These are phyloP conservation scores for Lates calcarifer DNA, from an alignment of 2,113 vertebrate species.

Conservation along the genomic window DNA sequence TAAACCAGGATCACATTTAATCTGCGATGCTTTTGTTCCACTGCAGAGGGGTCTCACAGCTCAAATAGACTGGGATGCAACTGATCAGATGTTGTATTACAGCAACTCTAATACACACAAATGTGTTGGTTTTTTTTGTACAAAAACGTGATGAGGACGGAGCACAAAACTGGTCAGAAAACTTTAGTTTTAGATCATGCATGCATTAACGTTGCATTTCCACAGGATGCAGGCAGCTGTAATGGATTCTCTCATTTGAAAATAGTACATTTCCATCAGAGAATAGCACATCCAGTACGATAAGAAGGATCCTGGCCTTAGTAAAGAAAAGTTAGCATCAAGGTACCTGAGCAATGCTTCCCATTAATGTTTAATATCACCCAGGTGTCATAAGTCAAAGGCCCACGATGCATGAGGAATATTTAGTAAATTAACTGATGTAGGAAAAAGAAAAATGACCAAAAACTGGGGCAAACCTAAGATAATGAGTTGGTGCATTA, in stretches of 20 bases:
- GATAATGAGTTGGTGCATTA: slow-evolving; percentile 15
- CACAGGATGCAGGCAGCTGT: slow-evolving; percentile 30
- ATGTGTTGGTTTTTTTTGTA: slow-evolving; percentile 29
- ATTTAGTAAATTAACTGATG: slow-evolving; percentile 11
- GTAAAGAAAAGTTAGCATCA: slow-evolving; percentile 56
- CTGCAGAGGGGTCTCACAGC: slow-evolving; percentile 20
- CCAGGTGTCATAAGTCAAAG: slow-evolving; percentile 19
- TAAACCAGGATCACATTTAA: slow-evolving; percentile 50
- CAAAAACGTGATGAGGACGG: slow-evolving; percentile 43
- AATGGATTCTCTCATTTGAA: slow-evolving; percentile 42
- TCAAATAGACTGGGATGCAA: slow-evolving; percentile 32
- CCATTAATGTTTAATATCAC: slow-evolving; percentile 29
- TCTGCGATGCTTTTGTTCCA: slow-evolving; percentile 1
- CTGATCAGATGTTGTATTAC: slow-evolving; percentile 44
- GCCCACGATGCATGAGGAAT: slow-evolving; percentile 25
- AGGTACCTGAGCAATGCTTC: slow-evolving; percentile 53
- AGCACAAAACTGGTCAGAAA: slow-evolving; percentile 52
- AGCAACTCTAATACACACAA: slow-evolving; percentile 48
- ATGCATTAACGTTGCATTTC: slow-evolving; percentile 51
- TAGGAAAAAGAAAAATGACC: background rate
- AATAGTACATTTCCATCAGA: slow-evolving; percentile 47
- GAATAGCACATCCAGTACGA: slow-evolving; percentile 33
- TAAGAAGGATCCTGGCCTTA: slow-evolving; percentile 45
- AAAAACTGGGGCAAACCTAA: slow-evolving; percentile 5
- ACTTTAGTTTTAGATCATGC: slow-evolving; percentile 55